Evolutionary conservation across 2,797 vertebrate species (phyloP).

Genomic region (Acropternis orthonyx): DNA sequence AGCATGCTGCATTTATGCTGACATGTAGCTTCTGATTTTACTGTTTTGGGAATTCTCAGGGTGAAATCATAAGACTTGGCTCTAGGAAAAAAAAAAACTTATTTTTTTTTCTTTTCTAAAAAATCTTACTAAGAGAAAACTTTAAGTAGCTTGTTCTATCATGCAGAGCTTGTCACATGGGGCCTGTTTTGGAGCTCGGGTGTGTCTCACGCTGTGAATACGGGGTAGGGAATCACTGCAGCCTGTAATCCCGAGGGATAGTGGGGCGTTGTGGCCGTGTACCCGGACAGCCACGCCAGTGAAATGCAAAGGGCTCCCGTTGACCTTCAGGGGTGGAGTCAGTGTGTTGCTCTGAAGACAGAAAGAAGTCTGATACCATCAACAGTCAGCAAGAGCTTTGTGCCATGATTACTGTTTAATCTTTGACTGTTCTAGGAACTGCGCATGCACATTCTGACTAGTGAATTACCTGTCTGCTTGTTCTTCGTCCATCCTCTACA

Average conservation of each 20-base stretch:
- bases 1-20: not conserved
- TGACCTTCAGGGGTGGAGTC: not conserved
- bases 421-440: not conserved
- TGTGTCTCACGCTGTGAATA: slow-evolving; percentile 4
- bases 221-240: not conserved
- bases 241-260: not conserved
- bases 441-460: not conserved
- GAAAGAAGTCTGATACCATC: not conserved
- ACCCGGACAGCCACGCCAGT: not conserved
- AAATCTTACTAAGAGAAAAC: not conserved
- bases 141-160: not conserved
- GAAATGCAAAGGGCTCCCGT: not conserved
- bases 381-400: not conserved
- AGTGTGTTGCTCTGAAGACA: not conserved
- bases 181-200: not conserved
- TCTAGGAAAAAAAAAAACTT: not conserved
- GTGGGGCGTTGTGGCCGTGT: not conserved
- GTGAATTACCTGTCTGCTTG: not conserved
- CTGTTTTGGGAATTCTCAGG: slow-evolving; percentile 26
- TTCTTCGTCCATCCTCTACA: not conserved
- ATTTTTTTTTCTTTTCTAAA: not conserved
- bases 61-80: not conserved
- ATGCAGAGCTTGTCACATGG: not conserved
- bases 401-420: not conserved
- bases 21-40: not conserved